A percentile compares a stretch with the other conserved stretches of the same genome.
These are phyloP conservation scores for Drosophila mayaguana DNA, from an alignment of 2,888 invertebrate species.

Conservation along the genomic window DNA sequence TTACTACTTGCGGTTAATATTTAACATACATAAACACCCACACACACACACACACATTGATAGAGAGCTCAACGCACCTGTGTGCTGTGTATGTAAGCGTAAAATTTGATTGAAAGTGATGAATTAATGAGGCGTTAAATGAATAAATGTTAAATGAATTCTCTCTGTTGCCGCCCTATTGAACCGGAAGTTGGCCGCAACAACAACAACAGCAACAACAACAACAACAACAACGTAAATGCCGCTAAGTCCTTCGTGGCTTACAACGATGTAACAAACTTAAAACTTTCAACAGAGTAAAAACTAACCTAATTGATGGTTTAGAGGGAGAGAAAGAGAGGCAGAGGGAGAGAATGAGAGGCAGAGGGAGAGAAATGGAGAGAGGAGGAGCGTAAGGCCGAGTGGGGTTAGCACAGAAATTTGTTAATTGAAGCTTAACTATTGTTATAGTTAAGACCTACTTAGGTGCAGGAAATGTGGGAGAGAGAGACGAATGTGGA, in stretches of 20 bases:
- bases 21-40: constrained; percentile 38
- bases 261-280: neutral
- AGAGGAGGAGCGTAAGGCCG: no score
- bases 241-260: constrained; percentile 21
- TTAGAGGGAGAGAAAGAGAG: no score
- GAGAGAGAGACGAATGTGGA: no score
- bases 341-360: neutral
- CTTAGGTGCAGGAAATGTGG: neutral
- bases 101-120: constrained; percentile 82
- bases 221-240: constrained; percentile 55
- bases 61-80: constrained; percentile 21
- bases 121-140: constrained; percentile 83
- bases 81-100: constrained; percentile 59
- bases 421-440: constrained; percentile 4
- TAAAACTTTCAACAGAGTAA: neutral
- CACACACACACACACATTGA: constrained; percentile 8
- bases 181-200: constrained; percentile 77
- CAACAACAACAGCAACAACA: constrained; percentile 41
- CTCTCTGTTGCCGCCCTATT: constrained; percentile 79
- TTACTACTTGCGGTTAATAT: constrained; percentile 54
- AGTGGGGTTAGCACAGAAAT: no score
- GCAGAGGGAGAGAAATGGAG: neutral
- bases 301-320: constrained; percentile 44
- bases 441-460: neutral
- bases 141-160: constrained; percentile 61